Evolutionary conservation across 1,140 invertebrate species (phyloP).

Genomic region (Trichoplusia ni): DNA sequence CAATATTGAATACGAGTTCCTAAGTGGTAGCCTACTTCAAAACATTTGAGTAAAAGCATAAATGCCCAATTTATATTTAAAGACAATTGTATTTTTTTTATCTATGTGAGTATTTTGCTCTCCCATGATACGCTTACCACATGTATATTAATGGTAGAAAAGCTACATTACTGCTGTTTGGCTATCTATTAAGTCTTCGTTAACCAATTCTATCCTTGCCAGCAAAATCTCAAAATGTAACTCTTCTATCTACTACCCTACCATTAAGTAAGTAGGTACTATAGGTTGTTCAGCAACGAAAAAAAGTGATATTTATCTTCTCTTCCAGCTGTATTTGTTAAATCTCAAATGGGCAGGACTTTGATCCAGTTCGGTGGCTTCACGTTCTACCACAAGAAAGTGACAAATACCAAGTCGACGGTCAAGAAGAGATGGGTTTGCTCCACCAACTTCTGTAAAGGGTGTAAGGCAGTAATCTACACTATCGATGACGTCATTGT

Average conservation of each 20-base stretch:
- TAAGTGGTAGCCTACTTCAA: too few relatives aligned
- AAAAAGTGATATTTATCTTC: not conserved
- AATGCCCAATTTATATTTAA: too few relatives aligned
- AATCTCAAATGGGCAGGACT: constrained; percentile 49
- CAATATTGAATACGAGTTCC: not conserved
- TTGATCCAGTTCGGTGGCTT: constrained; percentile 50
- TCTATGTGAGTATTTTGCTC: too few relatives aligned
- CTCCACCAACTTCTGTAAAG: constrained; percentile 43
- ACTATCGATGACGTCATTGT: constrained; percentile 44
- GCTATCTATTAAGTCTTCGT: too few relatives aligned
- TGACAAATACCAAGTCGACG: not conserved
- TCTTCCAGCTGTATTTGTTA: constrained; percentile 47
- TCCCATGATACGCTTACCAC: too few relatives aligned
- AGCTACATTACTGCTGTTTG: too few relatives aligned
- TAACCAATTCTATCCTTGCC: too few relatives aligned
- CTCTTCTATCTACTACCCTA: not conserved
- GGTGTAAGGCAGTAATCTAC: constrained; percentile 44
- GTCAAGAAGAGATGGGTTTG: constrained; percentile 57
- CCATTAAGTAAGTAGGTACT: not conserved
- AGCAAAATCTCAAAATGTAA: too few relatives aligned
- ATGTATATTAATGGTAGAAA: too few relatives aligned
- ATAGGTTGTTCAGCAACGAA: not conserved
- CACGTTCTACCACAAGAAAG: constrained; percentile 53
- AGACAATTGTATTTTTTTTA: too few relatives aligned
- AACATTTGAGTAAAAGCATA: too few relatives aligned